Conservation (phyloP, 1,140 invertebrate genomes). For the Drosophila carrolli region DNA sequence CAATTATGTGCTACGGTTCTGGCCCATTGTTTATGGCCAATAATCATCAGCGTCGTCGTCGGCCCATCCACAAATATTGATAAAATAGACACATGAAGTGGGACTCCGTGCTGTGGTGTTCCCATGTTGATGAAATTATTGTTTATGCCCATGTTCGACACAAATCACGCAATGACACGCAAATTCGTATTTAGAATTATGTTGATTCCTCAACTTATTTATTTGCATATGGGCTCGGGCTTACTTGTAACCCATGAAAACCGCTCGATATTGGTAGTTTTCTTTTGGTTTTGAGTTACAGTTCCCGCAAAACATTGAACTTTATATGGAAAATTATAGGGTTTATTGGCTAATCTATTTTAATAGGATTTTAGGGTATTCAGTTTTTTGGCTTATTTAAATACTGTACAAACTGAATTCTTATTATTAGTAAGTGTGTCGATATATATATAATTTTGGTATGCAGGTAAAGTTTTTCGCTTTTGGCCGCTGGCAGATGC, state of each 20-base stretch:
- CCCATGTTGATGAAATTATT: constrained; percentile 60
- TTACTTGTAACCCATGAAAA: background rate
- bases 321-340: background rate
- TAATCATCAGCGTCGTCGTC: constrained; percentile 60
- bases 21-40: constrained; percentile 71
- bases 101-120: constrained; percentile 28
- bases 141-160: constrained; percentile 52
- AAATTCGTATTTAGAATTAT: constrained; percentile 72
- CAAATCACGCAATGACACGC: constrained; percentile 75
- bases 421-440: background rate
- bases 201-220: constrained; percentile 49
- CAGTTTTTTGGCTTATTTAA: too few relatives aligned
- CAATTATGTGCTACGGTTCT: constrained; percentile 58
- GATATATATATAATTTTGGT: background rate
- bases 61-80: constrained; percentile 63
- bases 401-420: too few relatives aligned
- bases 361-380: too few relatives aligned
- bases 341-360: background rate
- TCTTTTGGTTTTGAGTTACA: background rate
- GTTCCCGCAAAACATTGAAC: background rate
- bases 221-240: constrained; percentile 37
- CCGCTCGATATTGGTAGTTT: constrained; percentile 15
- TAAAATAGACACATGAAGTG: constrained; percentile 66
- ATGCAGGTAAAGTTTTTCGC: constrained; percentile 29
- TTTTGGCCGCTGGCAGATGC: constrained; percentile 40